Evolutionary conservation across 1,140 invertebrate species (phyloP).

Genomic region (Acromyrmex charruanus): DNA sequence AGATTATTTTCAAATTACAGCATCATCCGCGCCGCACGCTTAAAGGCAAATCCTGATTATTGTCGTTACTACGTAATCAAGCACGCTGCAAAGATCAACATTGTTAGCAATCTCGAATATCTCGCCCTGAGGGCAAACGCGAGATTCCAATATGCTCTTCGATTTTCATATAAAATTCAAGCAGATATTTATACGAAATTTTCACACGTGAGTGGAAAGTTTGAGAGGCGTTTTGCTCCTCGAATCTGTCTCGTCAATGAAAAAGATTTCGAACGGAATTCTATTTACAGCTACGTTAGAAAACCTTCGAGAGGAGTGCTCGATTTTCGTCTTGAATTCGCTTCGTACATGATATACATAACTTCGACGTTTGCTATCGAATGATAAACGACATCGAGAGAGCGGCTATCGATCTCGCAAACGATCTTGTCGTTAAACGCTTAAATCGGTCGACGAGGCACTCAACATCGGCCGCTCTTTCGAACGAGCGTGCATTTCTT

Average conservation of each 20-base stretch:
- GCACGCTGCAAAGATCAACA: conserved; percentile 30
- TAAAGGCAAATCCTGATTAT: conserved; percentile 32
- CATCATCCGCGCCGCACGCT: not conserved
- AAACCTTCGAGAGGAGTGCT: not conserved
- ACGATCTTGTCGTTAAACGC: not conserved
- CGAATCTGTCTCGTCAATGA: conserved; percentile 3
- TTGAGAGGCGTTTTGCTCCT: not conserved
- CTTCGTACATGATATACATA: not conserved
- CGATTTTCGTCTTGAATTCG: conserved; percentile 2
- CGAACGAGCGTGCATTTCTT: not conserved
- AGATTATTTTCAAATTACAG: conserved; percentile 44
- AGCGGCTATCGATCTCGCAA: not conserved
- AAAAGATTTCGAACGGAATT: not conserved
- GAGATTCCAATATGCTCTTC: not conserved
- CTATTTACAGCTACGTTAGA: conserved; percentile 2
- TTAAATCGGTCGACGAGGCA: conserved; percentile 1
- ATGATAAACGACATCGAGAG: conserved; percentile 18
- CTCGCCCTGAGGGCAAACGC: not conserved
- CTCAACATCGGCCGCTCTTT: not conserved
- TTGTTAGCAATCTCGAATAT: conserved; percentile 27
- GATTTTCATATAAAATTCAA: not conserved
- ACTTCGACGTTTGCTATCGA: not conserved
- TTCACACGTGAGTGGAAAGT: not conserved
- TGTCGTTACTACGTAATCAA: conserved; percentile 42
- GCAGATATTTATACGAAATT: not conserved